Evolutionary conservation across 2,888 invertebrate species (phyloP), one percentile per base, ranked within the genome.

Genomic region (Biston betularia): DNA sequence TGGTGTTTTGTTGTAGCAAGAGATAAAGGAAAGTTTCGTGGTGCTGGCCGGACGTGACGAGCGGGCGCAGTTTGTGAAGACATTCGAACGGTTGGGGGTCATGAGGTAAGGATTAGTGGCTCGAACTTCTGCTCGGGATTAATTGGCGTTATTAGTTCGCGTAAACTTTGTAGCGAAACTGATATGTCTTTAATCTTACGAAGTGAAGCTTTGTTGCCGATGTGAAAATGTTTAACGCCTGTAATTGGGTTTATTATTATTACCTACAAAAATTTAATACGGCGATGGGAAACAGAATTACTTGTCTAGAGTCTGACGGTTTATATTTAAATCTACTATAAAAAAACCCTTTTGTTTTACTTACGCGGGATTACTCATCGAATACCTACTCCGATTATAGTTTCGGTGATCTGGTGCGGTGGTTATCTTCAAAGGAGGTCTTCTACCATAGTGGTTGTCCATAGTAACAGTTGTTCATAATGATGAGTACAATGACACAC

Each of bases 21-120:
- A 93, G 83, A 84, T 92, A 82, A 92, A 90, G 73, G 92, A 93
- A 82, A 93, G 93, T 84, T 89, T 92, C 70, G 91, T 91, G 38
- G 65, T 90, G 42, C 69, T 90, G 55, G 80, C 68, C 44, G 80
- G 81, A 44, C 79, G 77, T 35, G 79, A 83, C 61, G 79, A 87
- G 70, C 79, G 78, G 62, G 62, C 57, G 15, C 79, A 86, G 56
- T 90, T 88, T 72, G 67, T 80, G 50, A 75, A 75, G 68, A 78
- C 84, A 50, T 91, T 92, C 76, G 80, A 90, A 45, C 84, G 81
- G 69, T 80, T 93, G 49, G 89, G 92, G 11, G 78, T 91, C 65
- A 78, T 91, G 83, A 90, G 89, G 93, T 90, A 76, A 81, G 66
- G 68, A 60, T 60, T 35, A 72, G 65, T 57, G 48, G 49, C 58